Evolutionary conservation across 2,888 invertebrate species (phyloP).

Genomic region (Autographa gamma): DNA sequence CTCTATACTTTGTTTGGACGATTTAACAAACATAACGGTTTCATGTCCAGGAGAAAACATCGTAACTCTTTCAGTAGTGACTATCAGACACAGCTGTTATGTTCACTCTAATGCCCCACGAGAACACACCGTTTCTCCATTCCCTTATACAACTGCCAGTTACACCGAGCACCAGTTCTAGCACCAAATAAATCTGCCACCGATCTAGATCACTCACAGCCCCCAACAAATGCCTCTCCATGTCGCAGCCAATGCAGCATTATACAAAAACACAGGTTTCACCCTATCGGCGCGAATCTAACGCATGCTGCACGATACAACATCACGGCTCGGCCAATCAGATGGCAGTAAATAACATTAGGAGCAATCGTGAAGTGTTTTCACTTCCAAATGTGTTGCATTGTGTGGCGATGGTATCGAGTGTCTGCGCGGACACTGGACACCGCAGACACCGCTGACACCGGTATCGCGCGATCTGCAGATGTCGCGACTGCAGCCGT

Average conservation of each 20-base stretch:
- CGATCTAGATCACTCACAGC: constrained; percentile 43
- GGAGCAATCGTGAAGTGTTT: constrained; percentile 39
- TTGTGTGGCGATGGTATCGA: constrained; percentile 52
- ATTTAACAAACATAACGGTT: not conserved
- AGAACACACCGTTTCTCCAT: not conserved
- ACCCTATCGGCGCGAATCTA: constrained; percentile 44
- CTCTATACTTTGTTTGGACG: not conserved
- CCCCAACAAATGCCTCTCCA: constrained; percentile 30
- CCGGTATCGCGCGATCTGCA: constrained; percentile 30
- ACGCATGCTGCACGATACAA: constrained; percentile 47
- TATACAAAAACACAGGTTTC: constrained; percentile 27
- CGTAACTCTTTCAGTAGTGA: not conserved
- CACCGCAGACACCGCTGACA: constrained; percentile 13
- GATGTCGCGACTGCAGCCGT: constrained; percentile 20
- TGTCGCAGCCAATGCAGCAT: constrained; percentile 39
- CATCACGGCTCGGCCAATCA: constrained; percentile 45
- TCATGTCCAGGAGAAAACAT: not conserved
- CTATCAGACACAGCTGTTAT: not conserved
- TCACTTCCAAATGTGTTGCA: constrained; percentile 48
- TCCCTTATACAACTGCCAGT: not conserved
- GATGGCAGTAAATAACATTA: constrained; percentile 57
- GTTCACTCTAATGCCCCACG: not conserved
- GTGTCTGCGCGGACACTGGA: constrained; percentile 15
- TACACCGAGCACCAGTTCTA: not conserved
- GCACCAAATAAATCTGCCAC: constrained; percentile 17